phyloP scores from a whole-genome alignment of 2,888 invertebrate species.

The Pelosia muscerda region DNA sequence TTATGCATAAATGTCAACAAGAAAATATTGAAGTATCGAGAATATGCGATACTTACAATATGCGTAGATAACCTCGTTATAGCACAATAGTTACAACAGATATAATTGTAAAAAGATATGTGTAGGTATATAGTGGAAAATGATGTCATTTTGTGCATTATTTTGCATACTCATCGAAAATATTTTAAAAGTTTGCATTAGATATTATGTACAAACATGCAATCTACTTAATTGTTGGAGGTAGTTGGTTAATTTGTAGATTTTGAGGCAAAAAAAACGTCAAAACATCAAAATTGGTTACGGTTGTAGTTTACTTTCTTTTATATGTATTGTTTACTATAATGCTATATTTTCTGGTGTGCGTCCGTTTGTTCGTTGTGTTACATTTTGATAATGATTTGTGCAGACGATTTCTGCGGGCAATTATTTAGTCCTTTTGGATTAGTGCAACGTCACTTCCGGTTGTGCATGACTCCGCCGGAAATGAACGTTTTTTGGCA shows the following conservation, averaged over 20 bases:
- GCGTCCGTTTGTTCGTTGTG: not conserved
- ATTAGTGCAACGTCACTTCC: not conserved
- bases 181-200: not conserved
- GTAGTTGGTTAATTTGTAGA: not conserved
- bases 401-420: not conserved
- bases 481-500: not conserved
- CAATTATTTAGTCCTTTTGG: not conserved
- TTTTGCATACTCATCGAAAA: not conserved
- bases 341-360: not conserved
- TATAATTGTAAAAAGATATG: slow-evolving; percentile 29
- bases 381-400: not conserved
- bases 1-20: slow-evolving; percentile 1
- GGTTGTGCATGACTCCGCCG: not conserved
- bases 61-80: slow-evolving; percentile 38
- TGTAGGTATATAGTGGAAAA: slow-evolving; percentile 30
- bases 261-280: not conserved
- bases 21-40: slow-evolving; percentile 15
- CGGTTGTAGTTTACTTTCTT: not conserved
- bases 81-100: slow-evolving; percentile 24
- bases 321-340: not conserved
- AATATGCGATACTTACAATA: slow-evolving; percentile 31
- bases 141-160: slow-evolving; percentile 33
- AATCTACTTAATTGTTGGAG: not conserved
- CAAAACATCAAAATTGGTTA: not conserved
- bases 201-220: not conserved